phyloP scores from a whole-genome alignment of 53 echinoderm and acorn worm species.

The Mesocentrotus franciscanus region DNA sequence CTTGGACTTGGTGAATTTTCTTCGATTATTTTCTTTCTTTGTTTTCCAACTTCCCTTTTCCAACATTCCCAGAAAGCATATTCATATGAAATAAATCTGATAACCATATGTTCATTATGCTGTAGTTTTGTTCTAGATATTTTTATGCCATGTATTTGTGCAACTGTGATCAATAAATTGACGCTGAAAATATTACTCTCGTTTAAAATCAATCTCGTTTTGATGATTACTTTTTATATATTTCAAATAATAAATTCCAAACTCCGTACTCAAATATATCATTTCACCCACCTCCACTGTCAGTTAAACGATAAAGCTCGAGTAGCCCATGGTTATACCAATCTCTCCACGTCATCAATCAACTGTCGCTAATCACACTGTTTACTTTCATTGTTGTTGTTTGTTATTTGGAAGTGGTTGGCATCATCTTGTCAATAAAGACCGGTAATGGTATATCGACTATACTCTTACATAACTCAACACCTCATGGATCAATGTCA shows the following conservation, averaged over 20 bases:
- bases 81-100: too few relatives aligned
- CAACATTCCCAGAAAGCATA: background rate
- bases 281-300: background rate
- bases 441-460: slow-evolving; percentile 32
- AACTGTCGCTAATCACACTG: slow-evolving; percentile 16
- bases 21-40: background rate
- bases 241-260: background rate
- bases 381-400: slow-evolving; percentile 19
- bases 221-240: background rate
- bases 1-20: background rate
- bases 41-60: background rate
- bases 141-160: too few relatives aligned
- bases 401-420: slow-evolving; percentile 31
- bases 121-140: too few relatives aligned
- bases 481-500: background rate
- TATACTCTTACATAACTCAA: slow-evolving; percentile 38
- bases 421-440: background rate
- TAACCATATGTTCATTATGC: too few relatives aligned
- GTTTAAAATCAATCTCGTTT: background rate
- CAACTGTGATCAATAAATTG: too few relatives aligned
- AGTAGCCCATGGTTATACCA: background rate
- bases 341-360: background rate
- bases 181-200: background rate
- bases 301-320: background rate
- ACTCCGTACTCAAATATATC: background rate